A percentile compares a stretch with the other conserved stretches of the same genome.
Evolutionary conservation across 2,797 vertebrate species (phyloP).

Genomic region (Bradypus variegatus): DNA sequence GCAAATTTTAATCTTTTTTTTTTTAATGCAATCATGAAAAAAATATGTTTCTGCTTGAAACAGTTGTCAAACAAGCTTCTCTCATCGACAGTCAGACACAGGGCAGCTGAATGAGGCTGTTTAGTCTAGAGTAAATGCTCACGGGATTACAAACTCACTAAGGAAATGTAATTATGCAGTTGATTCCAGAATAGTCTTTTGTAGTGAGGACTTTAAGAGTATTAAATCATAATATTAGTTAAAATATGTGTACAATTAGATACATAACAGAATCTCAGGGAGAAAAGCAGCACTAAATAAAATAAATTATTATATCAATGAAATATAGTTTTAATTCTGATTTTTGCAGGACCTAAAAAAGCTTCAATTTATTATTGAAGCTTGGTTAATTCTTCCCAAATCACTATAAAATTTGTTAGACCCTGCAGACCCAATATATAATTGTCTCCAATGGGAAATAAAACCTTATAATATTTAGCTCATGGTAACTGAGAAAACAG

Average conservation of each 20-base stretch:
- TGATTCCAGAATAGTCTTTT: slow-evolving; percentile 75
- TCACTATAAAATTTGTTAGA: slow-evolving; percentile 25
- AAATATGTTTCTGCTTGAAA: slow-evolving; percentile 85
- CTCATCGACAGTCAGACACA: slow-evolving; percentile 82
- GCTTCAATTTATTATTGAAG: slow-evolving; percentile 28
- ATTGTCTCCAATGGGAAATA: slow-evolving; percentile 45
- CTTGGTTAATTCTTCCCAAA: slow-evolving; percentile 42
- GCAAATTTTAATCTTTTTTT: slow-evolving; percentile 74
- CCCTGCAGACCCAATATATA: not conserved
- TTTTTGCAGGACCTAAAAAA: slow-evolving; percentile 7
- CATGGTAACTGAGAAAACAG: slow-evolving; percentile 33
- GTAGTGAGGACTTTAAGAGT: slow-evolving; percentile 65
- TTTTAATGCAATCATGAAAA: slow-evolving; percentile 82
- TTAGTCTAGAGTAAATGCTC: slow-evolving; percentile 93
- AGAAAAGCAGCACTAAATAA: slow-evolving; percentile 38
- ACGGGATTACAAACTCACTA: slow-evolving; percentile 80
- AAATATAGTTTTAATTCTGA: slow-evolving; percentile 43
- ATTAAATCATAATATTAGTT: slow-evolving; percentile 71
- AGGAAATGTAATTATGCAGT: slow-evolving; percentile 85
- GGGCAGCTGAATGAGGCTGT: slow-evolving; percentile 90
- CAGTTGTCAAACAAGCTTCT: slow-evolving; percentile 90
- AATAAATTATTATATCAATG: not conserved
- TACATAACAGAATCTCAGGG: slow-evolving; percentile 12
- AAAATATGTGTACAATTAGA: slow-evolving; percentile 47
- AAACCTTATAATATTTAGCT: slow-evolving; percentile 15